phyloP scores from a whole-genome alignment of 2,113 vertebrate genomes.

The Tamias sibiricus region DNA sequence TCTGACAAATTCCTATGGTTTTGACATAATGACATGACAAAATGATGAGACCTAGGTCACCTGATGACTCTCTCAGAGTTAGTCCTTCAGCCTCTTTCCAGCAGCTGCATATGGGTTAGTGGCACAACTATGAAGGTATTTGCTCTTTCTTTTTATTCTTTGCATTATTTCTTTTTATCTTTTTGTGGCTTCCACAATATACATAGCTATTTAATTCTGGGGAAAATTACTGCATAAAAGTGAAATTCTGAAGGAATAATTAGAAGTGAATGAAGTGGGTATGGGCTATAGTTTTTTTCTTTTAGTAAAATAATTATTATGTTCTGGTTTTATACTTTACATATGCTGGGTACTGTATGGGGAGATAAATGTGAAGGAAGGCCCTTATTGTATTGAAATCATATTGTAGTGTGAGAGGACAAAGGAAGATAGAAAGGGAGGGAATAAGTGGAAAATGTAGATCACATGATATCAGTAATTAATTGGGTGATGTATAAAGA shows the following conservation, averaged over 20 bases:
- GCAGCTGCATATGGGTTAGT: background rate
- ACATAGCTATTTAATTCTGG: background rate
- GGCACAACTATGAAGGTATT: background rate
- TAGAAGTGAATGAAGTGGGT: background rate
- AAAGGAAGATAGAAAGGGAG: background rate
- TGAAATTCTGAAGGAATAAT: background rate
- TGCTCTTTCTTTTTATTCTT: background rate
- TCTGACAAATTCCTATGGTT: background rate
- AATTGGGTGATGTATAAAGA: background rate
- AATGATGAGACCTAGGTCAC: background rate
- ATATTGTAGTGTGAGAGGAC: background rate
- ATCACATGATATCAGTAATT: background rate
- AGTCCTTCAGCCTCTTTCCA: background rate
- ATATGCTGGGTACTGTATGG: background rate
- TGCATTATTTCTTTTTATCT: background rate
- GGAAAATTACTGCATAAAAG: background rate
- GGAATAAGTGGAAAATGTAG: background rate
- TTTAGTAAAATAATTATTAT: conserved; percentile 2
- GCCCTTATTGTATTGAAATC: background rate
- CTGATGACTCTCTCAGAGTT: background rate
- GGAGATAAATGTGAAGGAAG: background rate
- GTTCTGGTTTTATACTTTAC: background rate
- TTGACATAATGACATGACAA: background rate
- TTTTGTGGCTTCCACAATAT: background rate
- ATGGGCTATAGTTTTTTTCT: background rate